Evolutionary conservation across 2,113 vertebrate species (phyloP).

Genomic region (Empidonax traillii): DNA sequence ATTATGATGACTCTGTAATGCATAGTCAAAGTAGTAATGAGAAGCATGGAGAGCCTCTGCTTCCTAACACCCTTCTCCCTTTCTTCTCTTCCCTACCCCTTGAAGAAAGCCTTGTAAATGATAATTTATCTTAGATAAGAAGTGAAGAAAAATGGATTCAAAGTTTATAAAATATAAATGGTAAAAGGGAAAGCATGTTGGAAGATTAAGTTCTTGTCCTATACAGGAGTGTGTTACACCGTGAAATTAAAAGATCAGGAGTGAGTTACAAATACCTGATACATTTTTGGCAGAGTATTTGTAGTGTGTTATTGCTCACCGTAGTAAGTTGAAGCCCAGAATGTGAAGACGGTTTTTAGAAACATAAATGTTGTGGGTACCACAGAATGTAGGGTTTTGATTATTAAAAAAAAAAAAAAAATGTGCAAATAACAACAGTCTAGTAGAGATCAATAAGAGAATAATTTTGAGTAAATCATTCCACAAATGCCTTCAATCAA

Average conservation of each 20-base stretch:
- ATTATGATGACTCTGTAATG: rapidly evolving
- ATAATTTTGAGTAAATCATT: not conserved
- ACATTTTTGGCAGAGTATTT: not conserved
- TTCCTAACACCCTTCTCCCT: not conserved
- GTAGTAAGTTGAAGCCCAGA: not conserved
- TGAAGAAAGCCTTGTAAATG: not conserved
- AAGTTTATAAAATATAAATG: not conserved
- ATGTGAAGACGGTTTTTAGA: not conserved
- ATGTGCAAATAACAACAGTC: not conserved
- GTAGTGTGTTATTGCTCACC: not conserved
- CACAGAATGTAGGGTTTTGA: not conserved
- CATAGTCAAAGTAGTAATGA: not conserved
- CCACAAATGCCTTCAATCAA: not conserved
- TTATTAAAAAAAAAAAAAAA: not conserved
- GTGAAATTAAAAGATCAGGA: not conserved
- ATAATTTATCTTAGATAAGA: not conserved
- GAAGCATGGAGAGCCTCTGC: not conserved
- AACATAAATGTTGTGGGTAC: not conserved
- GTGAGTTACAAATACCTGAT: not conserved
- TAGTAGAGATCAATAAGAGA: not conserved
- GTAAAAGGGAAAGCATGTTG: not conserved
- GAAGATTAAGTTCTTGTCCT: not conserved
- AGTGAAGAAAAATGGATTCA: not conserved
- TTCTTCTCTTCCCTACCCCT: rapidly evolving
- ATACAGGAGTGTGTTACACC: not conserved